phyloP scores from a whole-genome alignment of 2,797 vertebrate genomes.

The Sitta carolinensis region DNA sequence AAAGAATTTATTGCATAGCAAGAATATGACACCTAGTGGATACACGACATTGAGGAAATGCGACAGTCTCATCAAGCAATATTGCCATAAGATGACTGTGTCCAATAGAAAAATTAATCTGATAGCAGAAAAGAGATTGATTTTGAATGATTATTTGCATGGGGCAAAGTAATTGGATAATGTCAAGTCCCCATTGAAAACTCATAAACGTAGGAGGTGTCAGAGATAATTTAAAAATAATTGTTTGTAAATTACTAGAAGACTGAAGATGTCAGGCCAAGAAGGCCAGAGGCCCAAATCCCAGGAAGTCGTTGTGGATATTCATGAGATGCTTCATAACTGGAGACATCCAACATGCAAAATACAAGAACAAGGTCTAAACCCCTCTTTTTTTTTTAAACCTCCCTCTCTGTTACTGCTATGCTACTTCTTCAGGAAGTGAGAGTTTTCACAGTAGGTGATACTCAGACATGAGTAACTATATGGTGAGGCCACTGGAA shows the following conservation, averaged over 20 bases:
- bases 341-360: background rate
- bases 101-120: background rate
- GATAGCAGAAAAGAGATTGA: background rate
- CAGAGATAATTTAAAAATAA: background rate
- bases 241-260: background rate
- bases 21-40: conserved; percentile 66
- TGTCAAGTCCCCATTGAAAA: background rate
- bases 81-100: background rate
- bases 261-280: background rate
- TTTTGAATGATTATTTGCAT: background rate
- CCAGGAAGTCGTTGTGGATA: background rate
- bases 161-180: background rate
- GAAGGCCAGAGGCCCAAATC: background rate
- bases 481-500: background rate
- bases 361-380: background rate
- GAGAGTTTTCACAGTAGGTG: background rate
- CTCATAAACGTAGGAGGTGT: background rate
- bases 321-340: background rate
- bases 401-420: background rate
- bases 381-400: background rate
- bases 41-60: background rate
- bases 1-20: conserved; percentile 13
- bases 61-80: background rate
- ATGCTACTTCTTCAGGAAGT: background rate
- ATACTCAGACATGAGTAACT: background rate